Conservation (phyloP, 2,797 vertebrate genomes). For the Aldrovandia affinis region DNA sequence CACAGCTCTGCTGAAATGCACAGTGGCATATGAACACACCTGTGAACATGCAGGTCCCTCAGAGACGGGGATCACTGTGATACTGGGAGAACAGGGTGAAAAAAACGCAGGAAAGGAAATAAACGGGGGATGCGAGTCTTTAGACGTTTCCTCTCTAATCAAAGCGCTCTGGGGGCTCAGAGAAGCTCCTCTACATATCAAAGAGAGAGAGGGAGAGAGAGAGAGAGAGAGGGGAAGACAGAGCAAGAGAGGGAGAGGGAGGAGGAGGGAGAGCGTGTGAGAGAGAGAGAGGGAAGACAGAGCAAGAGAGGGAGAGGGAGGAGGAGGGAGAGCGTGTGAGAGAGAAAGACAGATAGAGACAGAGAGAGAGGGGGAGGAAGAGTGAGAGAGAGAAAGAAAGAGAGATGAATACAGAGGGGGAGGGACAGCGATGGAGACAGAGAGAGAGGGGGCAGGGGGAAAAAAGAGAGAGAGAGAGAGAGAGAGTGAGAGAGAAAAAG, state of each 20-base stretch:
- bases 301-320: not conserved
- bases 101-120: not conserved
- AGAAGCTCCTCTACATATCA: slow-evolving; percentile 9
- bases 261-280: not conserved
- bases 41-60: not conserved
- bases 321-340: not conserved
- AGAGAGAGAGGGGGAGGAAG: not conserved
- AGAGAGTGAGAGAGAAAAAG: not conserved
- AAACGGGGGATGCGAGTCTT: not conserved
- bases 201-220: not conserved
- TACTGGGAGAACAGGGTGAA: not conserved
- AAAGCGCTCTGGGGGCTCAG: not conserved
- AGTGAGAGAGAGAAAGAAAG: not conserved
- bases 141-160: not conserved
- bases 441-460: not conserved
- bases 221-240: not conserved
- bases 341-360: not conserved
- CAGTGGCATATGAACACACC: not conserved
- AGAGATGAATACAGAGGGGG: not conserved
- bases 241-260: too few relatives aligned
- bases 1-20: not conserved
- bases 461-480: not conserved
- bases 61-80: not conserved
- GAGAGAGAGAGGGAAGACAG: not conserved
- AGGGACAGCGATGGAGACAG: not conserved